Evolutionary conservation across 2,797 vertebrate species (phyloP).

Genomic region (Pipistrellus kuhlii): DNA sequence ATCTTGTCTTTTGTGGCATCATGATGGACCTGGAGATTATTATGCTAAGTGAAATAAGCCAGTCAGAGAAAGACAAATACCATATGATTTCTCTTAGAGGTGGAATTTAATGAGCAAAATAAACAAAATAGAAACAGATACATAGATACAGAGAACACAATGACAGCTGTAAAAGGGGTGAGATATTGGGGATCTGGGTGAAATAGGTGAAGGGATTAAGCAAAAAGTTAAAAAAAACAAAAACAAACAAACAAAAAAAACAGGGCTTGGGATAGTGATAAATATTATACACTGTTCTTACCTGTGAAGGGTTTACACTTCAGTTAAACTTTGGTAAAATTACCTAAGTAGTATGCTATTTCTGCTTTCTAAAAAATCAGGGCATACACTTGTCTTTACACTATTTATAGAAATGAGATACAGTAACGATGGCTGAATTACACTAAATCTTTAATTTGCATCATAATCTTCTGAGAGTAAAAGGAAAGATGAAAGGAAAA

Average conservation of each 20-base stretch:
- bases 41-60: background rate
- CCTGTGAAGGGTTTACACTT: background rate
- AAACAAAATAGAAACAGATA: background rate
- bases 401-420: background rate
- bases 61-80: background rate
- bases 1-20: background rate
- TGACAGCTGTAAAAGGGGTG: background rate
- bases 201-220: background rate
- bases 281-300: background rate
- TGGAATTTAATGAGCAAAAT: background rate
- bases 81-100: background rate
- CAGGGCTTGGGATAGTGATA: background rate
- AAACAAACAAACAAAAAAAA: background rate
- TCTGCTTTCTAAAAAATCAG: background rate
- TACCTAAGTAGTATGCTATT: background rate
- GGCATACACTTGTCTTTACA: background rate
- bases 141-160: background rate
- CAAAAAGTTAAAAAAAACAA: background rate
- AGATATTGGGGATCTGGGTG: background rate
- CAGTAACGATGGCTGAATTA: background rate
- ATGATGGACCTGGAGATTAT: background rate
- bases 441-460: conserved; percentile 18
- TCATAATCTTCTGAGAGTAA: conserved; percentile 25
- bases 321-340: conserved; percentile 24
- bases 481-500: conserved; percentile 35